phyloP scores from a whole-genome alignment of 2,888 invertebrate genomes.

The Synergus umbraculus region DNA sequence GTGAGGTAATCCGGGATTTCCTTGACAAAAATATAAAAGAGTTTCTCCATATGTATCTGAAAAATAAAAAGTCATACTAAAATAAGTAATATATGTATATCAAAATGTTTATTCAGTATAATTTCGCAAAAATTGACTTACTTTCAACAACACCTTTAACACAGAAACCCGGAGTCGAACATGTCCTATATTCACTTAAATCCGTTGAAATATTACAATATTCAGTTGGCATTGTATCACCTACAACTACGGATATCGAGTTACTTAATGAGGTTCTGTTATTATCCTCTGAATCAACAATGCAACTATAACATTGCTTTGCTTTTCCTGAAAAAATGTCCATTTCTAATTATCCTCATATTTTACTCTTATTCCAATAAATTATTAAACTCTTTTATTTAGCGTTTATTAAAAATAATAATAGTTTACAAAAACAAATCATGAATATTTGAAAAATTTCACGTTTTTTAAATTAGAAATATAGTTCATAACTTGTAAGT shows the following conservation, averaged over 20 bases:
- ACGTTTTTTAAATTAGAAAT: background rate
- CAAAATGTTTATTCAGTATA: background rate
- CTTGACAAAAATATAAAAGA: slow-evolving; percentile 22
- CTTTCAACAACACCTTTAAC: slow-evolving; percentile 25
- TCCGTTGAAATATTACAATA: slow-evolving; percentile 25
- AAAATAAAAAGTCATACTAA: background rate
- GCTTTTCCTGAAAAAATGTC: slow-evolving; percentile 25
- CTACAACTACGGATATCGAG: slow-evolving; percentile 16
- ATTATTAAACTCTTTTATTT: background rate
- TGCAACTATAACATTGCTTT: slow-evolving; percentile 29
- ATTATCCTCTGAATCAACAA: slow-evolving; percentile 16
- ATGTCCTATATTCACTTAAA: slow-evolving; percentile 9
- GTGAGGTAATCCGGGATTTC: slow-evolving; percentile 9
- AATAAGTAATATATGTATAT: background rate
- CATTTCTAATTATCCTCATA: background rate
- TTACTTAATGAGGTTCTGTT: slow-evolving; percentile 30
- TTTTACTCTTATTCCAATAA: background rate
- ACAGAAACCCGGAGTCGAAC: slow-evolving; percentile 20
- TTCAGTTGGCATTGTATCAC: slow-evolving; percentile 36
- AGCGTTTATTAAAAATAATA: background rate
- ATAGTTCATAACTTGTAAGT: background rate
- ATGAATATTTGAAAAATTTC: background rate
- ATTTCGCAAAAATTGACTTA: slow-evolving; percentile 6
- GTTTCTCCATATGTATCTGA: slow-evolving; percentile 29
- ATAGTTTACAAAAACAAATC: background rate